Base-by-base conservation (phyloP, 1,140 invertebrate species). In the Calliphora vicina region DNA sequence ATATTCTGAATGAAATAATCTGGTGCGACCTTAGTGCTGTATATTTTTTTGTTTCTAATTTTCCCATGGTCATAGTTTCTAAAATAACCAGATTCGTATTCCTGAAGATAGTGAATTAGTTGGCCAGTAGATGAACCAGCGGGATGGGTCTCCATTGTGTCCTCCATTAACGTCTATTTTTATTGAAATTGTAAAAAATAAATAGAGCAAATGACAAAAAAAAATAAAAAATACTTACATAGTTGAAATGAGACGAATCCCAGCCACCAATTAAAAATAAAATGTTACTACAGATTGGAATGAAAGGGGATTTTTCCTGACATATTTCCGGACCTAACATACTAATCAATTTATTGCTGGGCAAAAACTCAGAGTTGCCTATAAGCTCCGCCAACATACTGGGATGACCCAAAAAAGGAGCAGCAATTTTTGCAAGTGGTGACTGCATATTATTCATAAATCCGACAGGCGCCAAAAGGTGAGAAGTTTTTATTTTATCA, bases 41-140 rank as follows among this genome's bases (percentile, higher is more conserved):
- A 93, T 9, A 86, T 84, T 45, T 86, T 82, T 42, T 89, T 81
- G 84, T 93, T 93, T 71, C 80, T 86, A 9, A 83, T 85, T 27
- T 5, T 13, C 10, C 91, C 91, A 85, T 91, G 90, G 85, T 93
- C 91, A 83, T 91, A 93, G 12, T 87, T 85, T 3, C 91, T 84
- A 83, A 90, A 90, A 0, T 87, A 83, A 3, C 87, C 88, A 0
- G 85, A 85, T 0, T 84, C 72, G 61, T 85, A 88, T 81, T 91
- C 90, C 86, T 93, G 92, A 9, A 91, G 85, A 81, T 90, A 91
- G 84, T 93, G 92, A 20, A 91, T 86, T 0, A 92, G 85, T 78
- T 92, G 91, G 42, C 91, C 90, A 0, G 92, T 83, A 2, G 92
- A 93, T 17, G 92, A 89, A 8, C 92, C 92, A 82, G 43, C 93